Conservation (phyloP, 2,888 invertebrate species). For the Epinotia brunnichana region DNA sequence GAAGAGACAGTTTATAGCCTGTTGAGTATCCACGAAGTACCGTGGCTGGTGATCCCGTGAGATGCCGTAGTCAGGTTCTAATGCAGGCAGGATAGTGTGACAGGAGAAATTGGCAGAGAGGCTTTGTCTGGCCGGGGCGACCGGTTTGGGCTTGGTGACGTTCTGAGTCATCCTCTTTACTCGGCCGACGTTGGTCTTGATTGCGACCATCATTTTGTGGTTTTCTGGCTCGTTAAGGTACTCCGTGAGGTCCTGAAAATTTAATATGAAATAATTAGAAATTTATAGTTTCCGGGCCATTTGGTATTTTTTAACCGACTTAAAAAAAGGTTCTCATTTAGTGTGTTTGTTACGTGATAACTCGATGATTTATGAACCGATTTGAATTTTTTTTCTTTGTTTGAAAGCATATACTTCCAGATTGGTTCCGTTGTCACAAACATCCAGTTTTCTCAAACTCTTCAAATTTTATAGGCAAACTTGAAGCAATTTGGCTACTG, state of each 20-base stretch:
- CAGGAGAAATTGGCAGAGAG: conserved; percentile 54
- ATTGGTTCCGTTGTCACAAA: no score
- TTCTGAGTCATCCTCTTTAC: conserved; percentile 69
- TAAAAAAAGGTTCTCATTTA: no score
- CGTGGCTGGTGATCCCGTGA: conserved; percentile 66
- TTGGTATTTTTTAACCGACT: no score
- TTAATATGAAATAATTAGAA: conserved; percentile 38
- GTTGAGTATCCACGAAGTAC: conserved; percentile 74
- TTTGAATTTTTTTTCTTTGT: no score
- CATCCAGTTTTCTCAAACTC: no score
- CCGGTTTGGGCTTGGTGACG: conserved; percentile 57
- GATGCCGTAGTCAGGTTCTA: conserved; percentile 77
- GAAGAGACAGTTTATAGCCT: conserved; percentile 75
- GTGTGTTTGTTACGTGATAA: no score
- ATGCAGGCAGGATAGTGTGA: conserved; percentile 57
- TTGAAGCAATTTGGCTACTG: no score
- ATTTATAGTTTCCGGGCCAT: no score
- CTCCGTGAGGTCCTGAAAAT: conserved; percentile 68
- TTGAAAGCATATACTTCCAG: no score
- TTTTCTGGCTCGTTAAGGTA: conserved; percentile 69
- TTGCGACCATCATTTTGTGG: conserved; percentile 67
- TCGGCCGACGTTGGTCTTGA: conserved; percentile 68
- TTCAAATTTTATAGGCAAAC: no score
- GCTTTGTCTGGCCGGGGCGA: conserved; percentile 60
- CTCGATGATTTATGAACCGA: no score